These are phyloP conservation scores for Telmatherina bonti DNA, from an alignment of 2,797 vertebrate genomes.

Conservation along the genomic window DNA sequence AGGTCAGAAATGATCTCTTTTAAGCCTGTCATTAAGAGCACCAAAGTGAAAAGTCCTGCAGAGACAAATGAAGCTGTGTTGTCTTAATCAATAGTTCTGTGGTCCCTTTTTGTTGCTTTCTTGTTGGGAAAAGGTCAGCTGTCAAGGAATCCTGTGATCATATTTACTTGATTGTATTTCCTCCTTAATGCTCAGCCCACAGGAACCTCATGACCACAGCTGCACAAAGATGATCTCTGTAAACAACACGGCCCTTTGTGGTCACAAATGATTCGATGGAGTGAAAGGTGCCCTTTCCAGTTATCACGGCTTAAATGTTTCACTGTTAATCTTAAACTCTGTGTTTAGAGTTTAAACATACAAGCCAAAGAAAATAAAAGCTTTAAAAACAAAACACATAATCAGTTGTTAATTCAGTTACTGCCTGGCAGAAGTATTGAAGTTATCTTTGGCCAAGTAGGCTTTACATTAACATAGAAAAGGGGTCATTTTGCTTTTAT, in stretches of 20 bases:
- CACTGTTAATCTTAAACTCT: background rate
- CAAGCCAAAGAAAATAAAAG: background rate
- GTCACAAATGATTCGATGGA: constrained; percentile 18
- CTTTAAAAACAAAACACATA: background rate
- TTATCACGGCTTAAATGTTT: background rate
- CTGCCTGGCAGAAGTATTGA: too few relatives aligned
- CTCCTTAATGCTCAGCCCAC: constrained; percentile 55
- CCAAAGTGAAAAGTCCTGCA: constrained; percentile 41
- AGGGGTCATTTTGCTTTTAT: background rate
- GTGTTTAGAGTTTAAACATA: background rate
- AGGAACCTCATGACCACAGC: constrained; percentile 69
- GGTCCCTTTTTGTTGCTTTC: constrained; percentile 49
- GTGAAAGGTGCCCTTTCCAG: constrained; percentile 12
- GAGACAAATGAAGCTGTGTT: constrained; percentile 68
- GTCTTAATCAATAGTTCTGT: constrained; percentile 71
- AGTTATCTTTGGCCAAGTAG: too few relatives aligned
- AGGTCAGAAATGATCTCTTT: constrained; percentile 61
- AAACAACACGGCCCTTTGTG: constrained; percentile 58
- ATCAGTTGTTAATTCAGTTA: background rate
- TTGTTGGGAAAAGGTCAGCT: constrained; percentile 66
- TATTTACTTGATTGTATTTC: constrained; percentile 74
- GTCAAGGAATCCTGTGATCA: constrained; percentile 74
- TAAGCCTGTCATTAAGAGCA: constrained; percentile 39
- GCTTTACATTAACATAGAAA: too few relatives aligned
- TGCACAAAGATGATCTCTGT: constrained; percentile 35